Conservation (phyloP, 2,797 vertebrate species). For the Aldrovandia affinis region DNA sequence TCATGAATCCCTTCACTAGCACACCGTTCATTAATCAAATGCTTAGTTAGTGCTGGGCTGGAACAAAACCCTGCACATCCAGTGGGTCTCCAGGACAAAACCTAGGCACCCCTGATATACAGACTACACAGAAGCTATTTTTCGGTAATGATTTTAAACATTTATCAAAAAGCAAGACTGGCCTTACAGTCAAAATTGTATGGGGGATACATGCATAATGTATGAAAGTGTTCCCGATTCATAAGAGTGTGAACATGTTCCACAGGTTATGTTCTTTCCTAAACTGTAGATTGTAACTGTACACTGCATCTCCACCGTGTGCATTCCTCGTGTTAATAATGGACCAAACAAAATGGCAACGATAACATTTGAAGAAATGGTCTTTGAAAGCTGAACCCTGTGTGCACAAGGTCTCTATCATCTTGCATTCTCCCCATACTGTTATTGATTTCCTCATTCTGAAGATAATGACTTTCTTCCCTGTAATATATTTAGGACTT, state of each 20-base stretch:
- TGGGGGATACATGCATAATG: too few relatives aligned
- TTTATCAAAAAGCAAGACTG: too few relatives aligned
- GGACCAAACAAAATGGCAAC: neutral
- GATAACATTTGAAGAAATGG: neutral
- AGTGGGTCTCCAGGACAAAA: too few relatives aligned
- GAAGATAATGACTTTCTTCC: constrained; percentile 2
- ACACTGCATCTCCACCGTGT: neutral
- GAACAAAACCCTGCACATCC: too few relatives aligned
- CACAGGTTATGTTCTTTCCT: neutral
- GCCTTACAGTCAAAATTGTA: neutral
- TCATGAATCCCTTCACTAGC: too few relatives aligned
- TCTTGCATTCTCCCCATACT: neutral
- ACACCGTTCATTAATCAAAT: too few relatives aligned
- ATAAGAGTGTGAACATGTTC: too few relatives aligned
- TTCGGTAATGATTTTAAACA: too few relatives aligned
- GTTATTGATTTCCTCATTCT: neutral
- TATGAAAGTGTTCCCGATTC: too few relatives aligned
- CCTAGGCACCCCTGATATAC: too few relatives aligned
- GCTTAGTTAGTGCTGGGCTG: too few relatives aligned
- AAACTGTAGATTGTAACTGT: neutral
- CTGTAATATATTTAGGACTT: constrained; percentile 9
- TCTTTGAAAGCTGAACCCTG: constrained; percentile 1
- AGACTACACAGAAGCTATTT: too few relatives aligned
- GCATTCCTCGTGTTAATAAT: neutral
- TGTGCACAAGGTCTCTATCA: neutral